Evolutionary conservation across 2,113 vertebrate genomes (phyloP), one percentile per base, ranked within the genome.

Genomic region (Heterochromis multidens): DNA sequence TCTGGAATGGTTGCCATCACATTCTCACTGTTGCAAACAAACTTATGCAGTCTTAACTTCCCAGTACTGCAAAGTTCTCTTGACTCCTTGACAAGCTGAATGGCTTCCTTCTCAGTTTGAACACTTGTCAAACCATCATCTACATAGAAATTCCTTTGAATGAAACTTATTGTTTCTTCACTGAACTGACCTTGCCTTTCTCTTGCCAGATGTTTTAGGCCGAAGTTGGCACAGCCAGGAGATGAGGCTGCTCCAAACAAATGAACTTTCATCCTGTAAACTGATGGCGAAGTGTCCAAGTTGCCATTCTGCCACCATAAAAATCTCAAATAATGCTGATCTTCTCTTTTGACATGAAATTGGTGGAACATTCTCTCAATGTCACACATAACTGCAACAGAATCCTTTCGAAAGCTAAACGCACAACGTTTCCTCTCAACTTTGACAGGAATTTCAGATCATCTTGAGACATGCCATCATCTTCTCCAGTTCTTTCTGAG

Each of bases 41-140:
- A 87, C 46, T 77, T 80, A 37, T 87, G 80, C 2, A 86, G 67
- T 65, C 88, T 37, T 52, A 87, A 33, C 12, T 62, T 84, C 1
- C 67, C 79, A 14, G 25, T 57, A 4, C 1, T 16, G 35, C 81
- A 87, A 16, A 89, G 83, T n/a, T 89, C 25, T 35, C 83, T 78
- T 54, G 80, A 25, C 19, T 83, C 79, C n/a, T 61, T 65, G 3
- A 82, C 25, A 6, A 82, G 40, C 10, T 83, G 29, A 9, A 87
- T 87, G 31, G 80, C 86, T 78, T 79, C 62, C 2, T 10, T 57
- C 7, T 72, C 67, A 5, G 84, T 62, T 1, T 3, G 14, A 29
- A 74, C 40, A 14, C 79, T 63, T 57, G 59, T 14, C 11, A 86
- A 27, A 2, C 84, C 58, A 43, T 86, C 59, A 37, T 86, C 58